Evolutionary conservation across 2,888 invertebrate genomes (phyloP).

Genomic region (Spicauda simplicius): DNA sequence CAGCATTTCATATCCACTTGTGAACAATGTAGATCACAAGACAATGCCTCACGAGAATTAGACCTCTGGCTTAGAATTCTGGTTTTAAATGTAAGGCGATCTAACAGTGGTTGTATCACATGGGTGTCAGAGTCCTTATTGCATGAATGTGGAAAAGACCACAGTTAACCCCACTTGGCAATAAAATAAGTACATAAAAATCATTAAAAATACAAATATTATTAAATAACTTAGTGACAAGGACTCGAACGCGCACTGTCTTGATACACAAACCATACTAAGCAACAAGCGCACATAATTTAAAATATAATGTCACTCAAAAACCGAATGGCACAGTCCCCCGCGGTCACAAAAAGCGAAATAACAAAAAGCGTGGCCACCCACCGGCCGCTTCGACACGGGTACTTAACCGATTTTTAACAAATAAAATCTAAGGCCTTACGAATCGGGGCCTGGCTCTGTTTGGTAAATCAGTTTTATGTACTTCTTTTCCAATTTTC

Average conservation of each 20-base stretch:
- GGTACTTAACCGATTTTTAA: constrained; percentile 85
- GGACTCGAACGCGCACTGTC: constrained; percentile 43
- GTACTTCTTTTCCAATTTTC: constrained; percentile 41
- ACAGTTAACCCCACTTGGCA: too few species aligned
- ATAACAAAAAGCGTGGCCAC: constrained; percentile 76
- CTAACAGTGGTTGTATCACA: too few species aligned
- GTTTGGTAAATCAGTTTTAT: constrained; percentile 65
- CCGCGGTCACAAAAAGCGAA: constrained; percentile 79
- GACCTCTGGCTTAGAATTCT: too few species aligned
- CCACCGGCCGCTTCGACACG: constrained; percentile 82
- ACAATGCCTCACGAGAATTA: too few species aligned
- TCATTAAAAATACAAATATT: too few species aligned
- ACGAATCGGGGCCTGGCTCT: constrained; percentile 79
- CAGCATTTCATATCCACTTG: too few species aligned
- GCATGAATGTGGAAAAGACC: too few species aligned
- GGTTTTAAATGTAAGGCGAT: too few species aligned
- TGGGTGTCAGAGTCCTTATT: too few species aligned
- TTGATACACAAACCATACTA: not conserved
- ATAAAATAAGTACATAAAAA: too few species aligned
- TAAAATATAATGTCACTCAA: constrained; percentile 79
- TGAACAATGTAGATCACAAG: too few species aligned
- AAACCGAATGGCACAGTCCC: constrained; percentile 80
- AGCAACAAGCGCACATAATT: not conserved
- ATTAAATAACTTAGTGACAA: too few species aligned
- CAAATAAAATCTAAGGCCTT: constrained; percentile 85